phyloP scores from a whole-genome alignment of 2,113 vertebrate genomes.

The Peromyscus polionotus region DNA sequence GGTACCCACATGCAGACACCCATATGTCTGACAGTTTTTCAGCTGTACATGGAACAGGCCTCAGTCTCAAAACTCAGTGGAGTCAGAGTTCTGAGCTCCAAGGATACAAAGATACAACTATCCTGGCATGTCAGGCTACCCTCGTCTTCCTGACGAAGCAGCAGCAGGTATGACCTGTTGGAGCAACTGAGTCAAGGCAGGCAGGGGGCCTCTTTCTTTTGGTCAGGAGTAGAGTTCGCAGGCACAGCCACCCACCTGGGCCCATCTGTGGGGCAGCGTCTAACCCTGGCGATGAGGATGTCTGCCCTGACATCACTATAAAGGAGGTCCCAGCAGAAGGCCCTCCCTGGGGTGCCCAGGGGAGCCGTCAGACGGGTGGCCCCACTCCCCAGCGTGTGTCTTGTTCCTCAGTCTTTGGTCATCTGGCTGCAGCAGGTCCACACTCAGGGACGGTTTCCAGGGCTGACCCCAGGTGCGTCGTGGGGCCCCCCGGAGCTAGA shows the following conservation, averaged over 20 bases:
- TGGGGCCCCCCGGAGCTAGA: neutral
- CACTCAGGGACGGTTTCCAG: neutral
- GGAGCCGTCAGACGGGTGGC: neutral
- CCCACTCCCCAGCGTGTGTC: neutral
- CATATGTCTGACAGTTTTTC: neutral
- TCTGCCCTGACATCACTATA: neutral
- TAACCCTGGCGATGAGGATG: neutral
- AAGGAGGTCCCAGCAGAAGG: neutral
- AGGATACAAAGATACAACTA: neutral
- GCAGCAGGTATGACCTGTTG: neutral
- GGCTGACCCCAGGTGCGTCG: neutral
- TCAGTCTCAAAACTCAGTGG: neutral
- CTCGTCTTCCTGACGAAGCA: neutral
- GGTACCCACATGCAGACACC: neutral
- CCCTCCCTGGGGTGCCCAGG: neutral
- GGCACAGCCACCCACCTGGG: neutral
- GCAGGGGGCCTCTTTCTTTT: neutral
- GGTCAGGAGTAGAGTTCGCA: neutral
- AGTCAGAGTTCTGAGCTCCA: neutral
- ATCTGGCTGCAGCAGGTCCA: neutral
- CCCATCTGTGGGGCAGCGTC: neutral
- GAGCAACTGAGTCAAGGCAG: neutral
- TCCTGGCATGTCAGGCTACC: neutral
- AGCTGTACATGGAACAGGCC: neutral
- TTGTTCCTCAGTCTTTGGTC: neutral